phyloP scores from a whole-genome alignment of 2,113 vertebrate genomes.

The Heliornis fulica region DNA sequence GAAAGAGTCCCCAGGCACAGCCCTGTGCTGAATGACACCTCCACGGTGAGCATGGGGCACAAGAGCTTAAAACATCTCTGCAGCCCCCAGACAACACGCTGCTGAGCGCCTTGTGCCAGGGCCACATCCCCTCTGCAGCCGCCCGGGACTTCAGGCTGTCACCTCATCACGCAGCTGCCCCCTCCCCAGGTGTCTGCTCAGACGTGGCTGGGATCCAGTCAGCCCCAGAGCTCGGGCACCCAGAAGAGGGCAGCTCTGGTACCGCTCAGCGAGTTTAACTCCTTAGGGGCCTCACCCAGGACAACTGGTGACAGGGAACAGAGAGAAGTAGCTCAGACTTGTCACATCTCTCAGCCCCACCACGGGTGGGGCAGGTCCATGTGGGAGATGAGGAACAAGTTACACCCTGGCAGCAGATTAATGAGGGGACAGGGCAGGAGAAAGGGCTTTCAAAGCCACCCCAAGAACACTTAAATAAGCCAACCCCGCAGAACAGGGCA shows the following conservation, averaged over 20 bases:
- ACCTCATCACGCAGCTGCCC: not conserved
- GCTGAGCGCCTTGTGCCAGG: fast-evolving
- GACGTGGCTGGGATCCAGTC: fast-evolving
- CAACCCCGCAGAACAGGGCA: fast-evolving
- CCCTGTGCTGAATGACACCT: not conserved
- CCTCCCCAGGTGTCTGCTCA: not conserved
- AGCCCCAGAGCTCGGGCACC: not conserved
- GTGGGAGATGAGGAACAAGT: not conserved
- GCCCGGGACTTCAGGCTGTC: fast-evolving
- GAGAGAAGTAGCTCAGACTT: not conserved
- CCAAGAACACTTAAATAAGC: not conserved
- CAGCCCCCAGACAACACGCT: not conserved
- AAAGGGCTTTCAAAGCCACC: not conserved
- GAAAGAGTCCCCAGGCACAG: not conserved
- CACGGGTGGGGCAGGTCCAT: fast-evolving
- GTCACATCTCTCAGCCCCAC: not conserved
- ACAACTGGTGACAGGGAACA: not conserved
- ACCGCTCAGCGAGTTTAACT: not conserved
- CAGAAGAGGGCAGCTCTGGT: not conserved
- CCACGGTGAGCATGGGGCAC: not conserved
- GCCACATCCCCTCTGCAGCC: not conserved
- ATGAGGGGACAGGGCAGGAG: not conserved
- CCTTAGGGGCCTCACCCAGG: not conserved
- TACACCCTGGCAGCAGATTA: not conserved
- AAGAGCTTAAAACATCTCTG: not conserved